Base-by-base conservation (phyloP, 2,888 invertebrate genomes). In the Axea sp. region DNA sequence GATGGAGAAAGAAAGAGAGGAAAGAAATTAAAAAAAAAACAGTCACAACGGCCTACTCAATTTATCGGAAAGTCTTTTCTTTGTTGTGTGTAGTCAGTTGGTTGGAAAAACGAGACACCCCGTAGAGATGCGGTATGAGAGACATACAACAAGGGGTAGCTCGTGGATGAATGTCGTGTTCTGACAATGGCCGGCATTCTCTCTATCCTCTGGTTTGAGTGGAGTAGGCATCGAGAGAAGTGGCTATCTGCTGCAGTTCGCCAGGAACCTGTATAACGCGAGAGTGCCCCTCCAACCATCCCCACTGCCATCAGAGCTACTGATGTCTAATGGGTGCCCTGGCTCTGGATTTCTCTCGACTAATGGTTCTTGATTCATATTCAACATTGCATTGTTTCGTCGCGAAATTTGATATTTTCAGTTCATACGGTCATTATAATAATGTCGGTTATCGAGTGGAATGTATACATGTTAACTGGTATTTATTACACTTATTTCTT, bases 171-270 rank as follows among this genome's bases (percentile, higher is more conserved):
- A 82, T 80, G 78, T 80, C 79, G 81, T 77, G 77, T 55, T 81
- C 76, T 76, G 81, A 82, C 82, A 82, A 82, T 81, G 80, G 78
- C 77, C 81, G 75, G 76, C 77, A 73, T 75, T 77, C 78, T 79
- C 77, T 78, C 76, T 47, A 64, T 59, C 41, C 71, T 30, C 17
- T 55, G 51, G 59, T 59, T 73, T 64, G 76, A 76, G 78, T 76
- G 74, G 65, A 77, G 76, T 76, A 69, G 75, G 68, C 75, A 73
- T 71, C 47, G 76, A 79, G 77, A 79, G 77, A 81, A 79, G 79
- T 80, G 77, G 77, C 76, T 78, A 76, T 78, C 75, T 73, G 53
- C 71, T 53, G 77, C 67, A 73, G 75, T 73, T 78, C 74, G 76
- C 73, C 77, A 78, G 76, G 74, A 78, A 78, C 69, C 76, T 75